phyloP scores from a whole-genome alignment of 2,888 invertebrate species.

The Dioctria linearis region DNA sequence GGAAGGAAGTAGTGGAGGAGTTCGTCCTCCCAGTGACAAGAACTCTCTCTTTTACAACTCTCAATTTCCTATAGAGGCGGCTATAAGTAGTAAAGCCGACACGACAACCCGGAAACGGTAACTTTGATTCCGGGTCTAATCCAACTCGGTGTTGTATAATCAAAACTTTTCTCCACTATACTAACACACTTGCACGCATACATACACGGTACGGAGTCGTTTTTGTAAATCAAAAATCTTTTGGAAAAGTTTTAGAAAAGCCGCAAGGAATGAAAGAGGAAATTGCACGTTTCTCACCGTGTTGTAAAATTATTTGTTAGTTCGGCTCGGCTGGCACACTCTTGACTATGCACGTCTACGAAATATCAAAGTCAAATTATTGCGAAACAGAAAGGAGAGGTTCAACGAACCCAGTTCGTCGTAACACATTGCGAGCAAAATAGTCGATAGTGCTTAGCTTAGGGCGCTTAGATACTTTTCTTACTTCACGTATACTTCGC shows the following conservation, averaged over 20 bases:
- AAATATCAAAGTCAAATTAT: slow-evolving; percentile 52
- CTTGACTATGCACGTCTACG: slow-evolving; percentile 8
- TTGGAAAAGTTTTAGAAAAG: slow-evolving; percentile 5
- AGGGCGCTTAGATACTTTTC: neutral
- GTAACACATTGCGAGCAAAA: no score
- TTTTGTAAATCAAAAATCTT: neutral
- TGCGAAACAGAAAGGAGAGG: slow-evolving; percentile 44
- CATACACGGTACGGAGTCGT: no score
- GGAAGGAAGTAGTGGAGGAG: neutral
- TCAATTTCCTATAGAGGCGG: no score
- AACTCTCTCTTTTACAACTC: neutral
- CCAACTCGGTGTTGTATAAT: neutral
- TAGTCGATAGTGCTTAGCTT: no score
- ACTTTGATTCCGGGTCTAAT: no score
- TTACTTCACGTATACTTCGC: neutral
- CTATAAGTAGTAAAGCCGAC: no score
- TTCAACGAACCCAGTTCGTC: slow-evolving; percentile 11
- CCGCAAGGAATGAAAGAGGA: neutral
- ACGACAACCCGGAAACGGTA: no score
- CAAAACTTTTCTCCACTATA: slow-evolving; percentile 5
- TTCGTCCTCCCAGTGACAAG: slow-evolving; percentile 19
- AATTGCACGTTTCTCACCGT: slow-evolving; percentile 1
- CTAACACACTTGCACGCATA: neutral
- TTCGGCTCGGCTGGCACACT: neutral
- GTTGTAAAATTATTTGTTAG: neutral